Percentiles rank a stretch among this genome's conserved stretches.
Evolutionary conservation across 1,140 invertebrate genomes (phyloP).

Genomic region (Drosophila repletoides): DNA sequence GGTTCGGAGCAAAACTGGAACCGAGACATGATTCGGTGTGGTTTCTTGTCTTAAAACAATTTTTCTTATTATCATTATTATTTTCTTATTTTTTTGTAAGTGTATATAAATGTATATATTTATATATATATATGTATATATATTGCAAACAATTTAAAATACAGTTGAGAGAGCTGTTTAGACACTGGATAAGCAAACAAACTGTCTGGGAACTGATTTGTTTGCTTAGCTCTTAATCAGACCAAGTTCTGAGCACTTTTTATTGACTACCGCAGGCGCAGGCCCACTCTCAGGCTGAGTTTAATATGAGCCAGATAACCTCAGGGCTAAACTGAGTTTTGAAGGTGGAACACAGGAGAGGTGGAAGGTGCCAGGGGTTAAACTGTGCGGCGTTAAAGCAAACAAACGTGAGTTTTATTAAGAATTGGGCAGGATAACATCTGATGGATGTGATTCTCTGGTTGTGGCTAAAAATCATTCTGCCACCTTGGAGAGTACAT

Average conservation of each 20-base stretch:
- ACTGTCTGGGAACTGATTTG: slow-evolving; percentile 57
- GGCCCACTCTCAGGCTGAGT: slow-evolving; percentile 35
- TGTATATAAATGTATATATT: no score
- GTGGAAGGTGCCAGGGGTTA: slow-evolving; percentile 36
- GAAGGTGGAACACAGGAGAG: no score
- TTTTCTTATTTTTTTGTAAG: no score
- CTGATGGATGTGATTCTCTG: not conserved
- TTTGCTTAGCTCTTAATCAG: slow-evolving; percentile 76
- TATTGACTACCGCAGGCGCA: slow-evolving; percentile 38
- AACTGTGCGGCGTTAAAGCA: slow-evolving; percentile 46
- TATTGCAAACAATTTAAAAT: slow-evolving; percentile 76
- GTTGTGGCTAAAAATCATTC: slow-evolving; percentile 14
- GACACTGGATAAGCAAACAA: slow-evolving; percentile 74
- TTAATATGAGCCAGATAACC: slow-evolving; percentile 60
- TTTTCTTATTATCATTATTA: no score
- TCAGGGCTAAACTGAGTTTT: slow-evolving; percentile 1
- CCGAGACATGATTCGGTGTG: no score
- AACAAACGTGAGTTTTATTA: slow-evolving; percentile 45
- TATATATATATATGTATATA: not conserved
- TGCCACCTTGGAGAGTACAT: no score
- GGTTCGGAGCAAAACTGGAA: no score
- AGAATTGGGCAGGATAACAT: slow-evolving; percentile 19
- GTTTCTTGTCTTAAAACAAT: no score
- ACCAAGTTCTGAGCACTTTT: slow-evolving; percentile 54
- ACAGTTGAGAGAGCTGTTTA: slow-evolving; percentile 70